phyloP scores from a whole-genome alignment of 1,140 invertebrate genomes.

The Chionoecetes opilio region DNA sequence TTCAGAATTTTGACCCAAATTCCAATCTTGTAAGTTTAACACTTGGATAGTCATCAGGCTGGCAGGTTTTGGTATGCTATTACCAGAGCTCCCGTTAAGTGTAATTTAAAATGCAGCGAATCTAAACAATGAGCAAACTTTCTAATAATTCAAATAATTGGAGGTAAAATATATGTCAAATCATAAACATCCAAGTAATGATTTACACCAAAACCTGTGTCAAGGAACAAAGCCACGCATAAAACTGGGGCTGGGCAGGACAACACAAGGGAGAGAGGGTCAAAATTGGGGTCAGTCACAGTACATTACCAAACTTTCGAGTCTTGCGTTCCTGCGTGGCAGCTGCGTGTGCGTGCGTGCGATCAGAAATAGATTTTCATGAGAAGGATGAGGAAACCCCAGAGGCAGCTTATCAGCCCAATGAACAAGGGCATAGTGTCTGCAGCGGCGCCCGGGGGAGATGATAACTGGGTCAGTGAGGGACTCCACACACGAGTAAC shows the following conservation, averaged over 20 bases:
- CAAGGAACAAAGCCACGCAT: slow-evolving; percentile 70
- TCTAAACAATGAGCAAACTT: slow-evolving; percentile 12
- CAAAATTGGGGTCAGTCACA: slow-evolving; percentile 71
- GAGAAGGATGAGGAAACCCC: slow-evolving; percentile 90
- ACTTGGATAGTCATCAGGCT: slow-evolving; percentile 46
- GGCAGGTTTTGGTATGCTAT: slow-evolving; percentile 71
- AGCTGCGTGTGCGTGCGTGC: slow-evolving; percentile 82
- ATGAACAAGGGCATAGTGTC: slow-evolving; percentile 89
- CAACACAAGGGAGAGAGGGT: slow-evolving; percentile 66
- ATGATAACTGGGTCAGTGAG: slow-evolving; percentile 76
- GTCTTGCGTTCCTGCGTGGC: slow-evolving; percentile 81
- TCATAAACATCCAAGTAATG: neutral
- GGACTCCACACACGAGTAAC: slow-evolving; percentile 41
- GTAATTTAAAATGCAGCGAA: slow-evolving; percentile 25
- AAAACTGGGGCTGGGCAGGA: slow-evolving; percentile 70
- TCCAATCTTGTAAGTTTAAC: slow-evolving; percentile 45
- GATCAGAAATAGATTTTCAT: slow-evolving; percentile 89
- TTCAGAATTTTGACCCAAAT: slow-evolving; percentile 71
- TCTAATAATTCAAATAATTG: slow-evolving; percentile 5
- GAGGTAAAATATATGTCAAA: neutral
- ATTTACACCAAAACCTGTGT: slow-evolving; percentile 68
- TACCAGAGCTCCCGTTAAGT: neutral
- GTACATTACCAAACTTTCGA: slow-evolving; percentile 83
- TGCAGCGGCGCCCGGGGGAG: slow-evolving; percentile 83
- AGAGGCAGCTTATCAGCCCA: slow-evolving; percentile 88